Evolutionary conservation across 2,888 invertebrate genomes (phyloP).

Genomic region (Oscheius myriophilus): DNA sequence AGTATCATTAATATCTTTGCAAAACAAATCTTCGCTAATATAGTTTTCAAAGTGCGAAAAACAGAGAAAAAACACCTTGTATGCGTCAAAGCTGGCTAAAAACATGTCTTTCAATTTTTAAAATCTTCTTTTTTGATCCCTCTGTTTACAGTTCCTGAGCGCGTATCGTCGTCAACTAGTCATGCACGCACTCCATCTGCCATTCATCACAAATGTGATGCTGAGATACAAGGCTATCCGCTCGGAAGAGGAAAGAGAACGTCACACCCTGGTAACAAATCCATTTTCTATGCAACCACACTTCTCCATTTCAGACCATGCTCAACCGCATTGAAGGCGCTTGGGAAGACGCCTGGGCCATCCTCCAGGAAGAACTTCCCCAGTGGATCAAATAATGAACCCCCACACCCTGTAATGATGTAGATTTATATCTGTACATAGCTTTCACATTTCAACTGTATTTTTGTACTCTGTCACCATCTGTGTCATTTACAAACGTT

Average conservation of each 20-base stretch:
- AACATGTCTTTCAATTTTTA: too few species aligned
- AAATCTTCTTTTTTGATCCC: too few species aligned
- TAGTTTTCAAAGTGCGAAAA: too few species aligned
- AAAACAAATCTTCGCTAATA: too few species aligned
- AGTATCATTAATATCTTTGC: too few species aligned
- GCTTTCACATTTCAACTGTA: too few species aligned
- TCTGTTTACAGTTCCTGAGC: conserved; percentile 33
- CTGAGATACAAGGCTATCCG: conserved; percentile 37
- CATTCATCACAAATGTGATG: conserved; percentile 50
- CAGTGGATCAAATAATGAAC: conserved; percentile 19
- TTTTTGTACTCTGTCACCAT: too few species aligned
- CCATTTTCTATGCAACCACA: neutral
- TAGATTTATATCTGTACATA: too few species aligned
- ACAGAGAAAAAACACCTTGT: too few species aligned
- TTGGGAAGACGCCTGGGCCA: conserved; percentile 47
- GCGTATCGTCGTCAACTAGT: conserved; percentile 44
- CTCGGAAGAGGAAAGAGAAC: conserved; percentile 25
- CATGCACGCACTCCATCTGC: conserved; percentile 48
- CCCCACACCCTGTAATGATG: too few species aligned
- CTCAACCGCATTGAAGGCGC: conserved; percentile 37
- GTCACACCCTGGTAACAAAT: conserved; percentile 34
- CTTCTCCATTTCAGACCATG: conserved; percentile 29
- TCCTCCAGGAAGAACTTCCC: conserved; percentile 43
- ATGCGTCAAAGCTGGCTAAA: too few species aligned
- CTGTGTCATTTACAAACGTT: too few species aligned